phyloP scores from a whole-genome alignment of 2,797 vertebrate genomes.

The Cuniculus paca region DNA sequence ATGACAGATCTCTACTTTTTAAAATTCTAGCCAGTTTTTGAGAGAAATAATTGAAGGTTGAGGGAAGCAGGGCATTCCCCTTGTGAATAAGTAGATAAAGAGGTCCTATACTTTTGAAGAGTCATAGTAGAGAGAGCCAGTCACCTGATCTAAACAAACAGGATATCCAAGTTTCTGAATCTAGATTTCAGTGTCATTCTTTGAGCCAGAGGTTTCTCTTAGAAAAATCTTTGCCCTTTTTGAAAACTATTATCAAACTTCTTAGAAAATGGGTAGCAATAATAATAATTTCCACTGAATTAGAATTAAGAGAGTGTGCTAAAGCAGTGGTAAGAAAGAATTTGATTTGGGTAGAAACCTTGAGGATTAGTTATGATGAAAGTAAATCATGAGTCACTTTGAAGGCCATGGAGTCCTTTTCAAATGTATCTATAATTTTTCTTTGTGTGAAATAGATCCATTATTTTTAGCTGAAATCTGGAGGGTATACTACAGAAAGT shows the following conservation, averaged over 20 bases:
- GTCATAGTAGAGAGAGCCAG: background rate
- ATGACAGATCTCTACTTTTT: background rate
- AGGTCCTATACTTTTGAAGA: slow-evolving; percentile 11
- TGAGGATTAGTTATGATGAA: background rate
- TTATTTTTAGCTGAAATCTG: slow-evolving; percentile 11
- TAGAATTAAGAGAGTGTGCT: slow-evolving; percentile 19
- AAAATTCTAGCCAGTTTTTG: slow-evolving; percentile 44
- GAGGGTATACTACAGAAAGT: background rate
- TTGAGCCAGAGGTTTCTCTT: background rate
- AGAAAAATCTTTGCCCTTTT: background rate
- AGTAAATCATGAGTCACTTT: slow-evolving; percentile 10
- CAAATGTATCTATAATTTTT: background rate
- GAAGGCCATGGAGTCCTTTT: background rate
- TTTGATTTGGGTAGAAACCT: background rate
- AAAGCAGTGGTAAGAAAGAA: background rate
- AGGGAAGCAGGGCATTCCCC: background rate
- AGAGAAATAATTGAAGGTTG: background rate
- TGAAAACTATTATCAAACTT: background rate
- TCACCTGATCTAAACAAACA: slow-evolving; percentile 44
- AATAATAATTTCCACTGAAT: background rate
- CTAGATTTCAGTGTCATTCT: background rate
- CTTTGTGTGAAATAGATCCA: slow-evolving; percentile 11
- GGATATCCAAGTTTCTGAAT: background rate
- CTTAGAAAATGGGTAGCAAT: slow-evolving; percentile 4
- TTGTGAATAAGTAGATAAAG: slow-evolving; percentile 34